Evolutionary conservation across 2,113 vertebrate genomes (phyloP).

Genomic region (Apteryx mantelli): DNA sequence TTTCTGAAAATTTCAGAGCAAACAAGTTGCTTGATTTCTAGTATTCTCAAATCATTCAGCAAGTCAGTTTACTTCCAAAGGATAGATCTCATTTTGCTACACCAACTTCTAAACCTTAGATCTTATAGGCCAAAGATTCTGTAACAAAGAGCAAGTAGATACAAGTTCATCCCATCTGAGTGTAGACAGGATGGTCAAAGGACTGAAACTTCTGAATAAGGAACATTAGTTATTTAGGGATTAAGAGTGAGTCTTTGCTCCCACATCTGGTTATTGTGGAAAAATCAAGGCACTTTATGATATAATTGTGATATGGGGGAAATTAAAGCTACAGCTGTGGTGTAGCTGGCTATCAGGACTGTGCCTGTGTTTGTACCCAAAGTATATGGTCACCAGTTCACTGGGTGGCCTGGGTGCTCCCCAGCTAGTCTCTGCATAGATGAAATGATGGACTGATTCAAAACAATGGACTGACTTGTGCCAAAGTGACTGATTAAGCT

Average conservation of each 20-base stretch:
- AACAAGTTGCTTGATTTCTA: background rate
- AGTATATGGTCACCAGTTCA: background rate
- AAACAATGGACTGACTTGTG: background rate
- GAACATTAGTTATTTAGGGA: background rate
- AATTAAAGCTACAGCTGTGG: background rate
- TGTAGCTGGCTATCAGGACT: background rate
- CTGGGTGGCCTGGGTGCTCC: background rate
- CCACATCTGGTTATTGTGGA: background rate
- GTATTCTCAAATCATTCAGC: background rate
- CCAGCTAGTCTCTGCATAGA: background rate
- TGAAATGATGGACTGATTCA: background rate
- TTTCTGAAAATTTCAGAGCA: background rate
- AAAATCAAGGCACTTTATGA: background rate
- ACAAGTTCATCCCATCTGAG: background rate
- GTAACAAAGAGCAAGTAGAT: background rate
- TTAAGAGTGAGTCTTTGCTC: background rate
- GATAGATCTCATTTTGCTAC: background rate
- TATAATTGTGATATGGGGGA: background rate
- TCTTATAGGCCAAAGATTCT: background rate
- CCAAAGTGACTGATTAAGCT: background rate
- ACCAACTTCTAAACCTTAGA: background rate
- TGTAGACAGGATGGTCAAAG: background rate
- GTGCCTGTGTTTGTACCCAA: background rate
- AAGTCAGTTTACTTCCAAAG: background rate
- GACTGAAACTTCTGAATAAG: background rate